Evolutionary conservation across 2,888 invertebrate species (phyloP).

Genomic region (Allygus modestus): DNA sequence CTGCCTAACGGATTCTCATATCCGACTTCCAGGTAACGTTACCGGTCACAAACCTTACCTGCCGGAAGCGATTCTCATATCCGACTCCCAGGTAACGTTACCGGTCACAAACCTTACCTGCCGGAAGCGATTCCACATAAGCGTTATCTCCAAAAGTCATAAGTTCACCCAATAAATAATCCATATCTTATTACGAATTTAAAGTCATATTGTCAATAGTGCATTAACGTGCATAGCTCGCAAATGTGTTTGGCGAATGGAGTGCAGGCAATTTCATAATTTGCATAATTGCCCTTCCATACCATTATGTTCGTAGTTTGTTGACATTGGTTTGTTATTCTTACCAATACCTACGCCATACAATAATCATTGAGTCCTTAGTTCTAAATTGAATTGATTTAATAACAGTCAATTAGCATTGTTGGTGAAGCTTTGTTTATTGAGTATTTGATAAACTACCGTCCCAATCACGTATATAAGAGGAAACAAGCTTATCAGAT

Average conservation of each 20-base stretch:
- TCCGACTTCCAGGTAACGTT: too few species aligned
- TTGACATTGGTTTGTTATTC: background rate
- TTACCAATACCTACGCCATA: background rate
- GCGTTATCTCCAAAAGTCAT: too few species aligned
- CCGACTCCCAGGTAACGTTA: too few species aligned
- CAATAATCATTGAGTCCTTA: background rate
- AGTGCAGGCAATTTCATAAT: background rate
- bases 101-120: too few species aligned
- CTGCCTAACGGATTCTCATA: too few species aligned
- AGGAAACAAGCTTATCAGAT: background rate
- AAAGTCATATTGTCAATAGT: background rate
- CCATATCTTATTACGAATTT: background rate
- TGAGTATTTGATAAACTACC: background rate
- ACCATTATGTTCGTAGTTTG: background rate
- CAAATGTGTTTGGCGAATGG: background rate
- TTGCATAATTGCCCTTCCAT: slow-evolving; percentile 1
- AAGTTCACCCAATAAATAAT: too few species aligned
- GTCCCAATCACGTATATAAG: background rate
- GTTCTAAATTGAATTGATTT: background rate
- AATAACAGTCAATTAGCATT: background rate
- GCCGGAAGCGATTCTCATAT: too few species aligned
- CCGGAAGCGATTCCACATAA: too few species aligned
- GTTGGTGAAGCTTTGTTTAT: background rate
- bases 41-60: too few species aligned
- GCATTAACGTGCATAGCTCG: background rate